Evolutionary conservation across 2,888 invertebrate genomes (phyloP), one percentile per base, ranked within the genome.

Genomic region (Drosophila affinis): DNA sequence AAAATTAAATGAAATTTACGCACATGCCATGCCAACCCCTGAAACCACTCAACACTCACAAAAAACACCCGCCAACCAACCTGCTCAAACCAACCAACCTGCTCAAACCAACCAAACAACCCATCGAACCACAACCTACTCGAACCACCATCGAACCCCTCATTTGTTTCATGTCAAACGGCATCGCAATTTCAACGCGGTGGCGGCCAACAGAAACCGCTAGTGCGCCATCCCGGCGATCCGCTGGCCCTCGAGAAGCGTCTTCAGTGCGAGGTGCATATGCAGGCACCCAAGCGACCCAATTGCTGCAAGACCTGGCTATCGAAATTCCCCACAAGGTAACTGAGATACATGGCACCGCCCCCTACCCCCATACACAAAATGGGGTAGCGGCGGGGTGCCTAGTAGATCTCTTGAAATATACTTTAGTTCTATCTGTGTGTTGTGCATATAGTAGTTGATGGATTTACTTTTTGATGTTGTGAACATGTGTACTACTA

Each of bases 291-390:
- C 79, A 92, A 92, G 87, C 94, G 96, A 92, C 96, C 96, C 93
- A 96, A 96, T 93, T 97, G 97, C 94, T 98, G 98, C 94, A 95
- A 96, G 91, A 95, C 96, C 90, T 98, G 98, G 97, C 95, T 97
- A 93, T 96, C 97, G 93, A 98, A 98, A 94, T 98, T 98, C 93
- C 98, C 98, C 72, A 98, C 97, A 88, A 94, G 97, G 91, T 92
- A 92, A 91, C 75, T 72, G 61, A 55, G 48, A 49, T 63, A 12
- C 49, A 39, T 14, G 39, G n/a, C 44, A 10, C 6, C 48, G 48
- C 57, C 54, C 62, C 51, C 34, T 68, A 65, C 49, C n/a, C 48
- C 47, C 18, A 9, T 18, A 14, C 54, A 48, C 27, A 10, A 24
- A 51, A 18, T 39, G 34, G 34, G 34, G 34, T 14, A 39, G 34